These are phyloP conservation scores for Eucera pruinosa DNA, from an alignment of 2,888 invertebrate species.

Conservation along the genomic window DNA sequence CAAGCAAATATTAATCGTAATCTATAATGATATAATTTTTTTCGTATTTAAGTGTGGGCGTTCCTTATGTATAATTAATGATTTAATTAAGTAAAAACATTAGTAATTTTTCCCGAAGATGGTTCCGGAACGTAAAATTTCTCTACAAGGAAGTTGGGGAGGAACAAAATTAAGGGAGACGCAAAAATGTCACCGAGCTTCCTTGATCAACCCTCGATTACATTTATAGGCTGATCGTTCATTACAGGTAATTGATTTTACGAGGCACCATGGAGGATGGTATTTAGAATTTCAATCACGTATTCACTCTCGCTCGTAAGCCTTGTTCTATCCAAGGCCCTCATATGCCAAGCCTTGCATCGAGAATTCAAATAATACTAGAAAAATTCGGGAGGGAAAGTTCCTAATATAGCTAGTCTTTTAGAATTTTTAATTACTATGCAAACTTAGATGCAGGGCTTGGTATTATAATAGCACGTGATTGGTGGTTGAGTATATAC, in stretches of 20 bases:
- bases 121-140: neutral
- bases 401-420: neutral
- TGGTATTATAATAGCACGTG: constrained; percentile 69
- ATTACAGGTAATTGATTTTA: constrained; percentile 49
- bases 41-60: no score
- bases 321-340: neutral
- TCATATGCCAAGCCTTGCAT: no score
- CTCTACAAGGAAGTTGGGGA: no score
- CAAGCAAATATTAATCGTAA: no score
- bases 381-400: neutral
- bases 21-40: no score
- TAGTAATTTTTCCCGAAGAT: neutral
- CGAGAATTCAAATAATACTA: constrained; percentile 1
- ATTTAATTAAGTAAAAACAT: no score
- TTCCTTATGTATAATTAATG: no score
- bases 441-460: constrained; percentile 57
- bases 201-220: constrained; percentile 15
- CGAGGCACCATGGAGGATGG: constrained; percentile 7
- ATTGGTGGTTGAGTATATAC: constrained; percentile 76
- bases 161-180: neutral
- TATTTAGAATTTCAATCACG: constrained; percentile 52
- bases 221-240: constrained; percentile 37
- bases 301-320: constrained; percentile 38
- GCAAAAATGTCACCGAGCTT: neutral
- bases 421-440: constrained; percentile 74